Conservation (phyloP, 1,140 invertebrate genomes). For the Thaumatotibia leucotreta region DNA sequence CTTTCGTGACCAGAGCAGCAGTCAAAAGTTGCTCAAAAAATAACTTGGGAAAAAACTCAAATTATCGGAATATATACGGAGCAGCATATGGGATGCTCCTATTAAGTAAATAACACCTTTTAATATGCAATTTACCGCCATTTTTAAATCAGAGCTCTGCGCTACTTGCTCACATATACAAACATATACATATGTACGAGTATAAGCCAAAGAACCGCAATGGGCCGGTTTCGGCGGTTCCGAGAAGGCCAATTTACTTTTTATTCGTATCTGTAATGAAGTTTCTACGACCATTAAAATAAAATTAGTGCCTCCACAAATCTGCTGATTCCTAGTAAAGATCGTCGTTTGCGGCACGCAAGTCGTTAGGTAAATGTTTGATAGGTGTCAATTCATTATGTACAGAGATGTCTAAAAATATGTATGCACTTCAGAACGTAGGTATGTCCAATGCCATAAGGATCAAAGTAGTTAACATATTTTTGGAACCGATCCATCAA, state of each 20-base stretch:
- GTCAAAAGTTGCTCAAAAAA: no score
- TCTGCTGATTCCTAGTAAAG: conserved; percentile 1
- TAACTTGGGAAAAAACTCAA: no score
- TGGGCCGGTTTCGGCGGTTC: conserved; percentile 30
- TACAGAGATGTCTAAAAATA: no score
- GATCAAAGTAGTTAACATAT: no score
- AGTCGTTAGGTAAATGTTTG: neutral
- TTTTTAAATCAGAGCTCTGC: neutral
- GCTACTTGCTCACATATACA: neutral
- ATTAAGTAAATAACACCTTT: neutral
- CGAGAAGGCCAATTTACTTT: conserved; percentile 36
- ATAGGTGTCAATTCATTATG: neutral
- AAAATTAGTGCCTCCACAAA: conserved; percentile 25
- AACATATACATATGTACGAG: conserved; percentile 13
- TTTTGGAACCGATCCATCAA: no score
- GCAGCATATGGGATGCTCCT: neutral
- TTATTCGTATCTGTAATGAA: conserved; percentile 27
- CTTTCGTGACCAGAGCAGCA: no score
- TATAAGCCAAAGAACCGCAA: conserved; percentile 11
- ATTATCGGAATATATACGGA: no score
- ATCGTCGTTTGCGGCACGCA: neutral
- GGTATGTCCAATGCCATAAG: no score
- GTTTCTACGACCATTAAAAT: conserved; percentile 34
- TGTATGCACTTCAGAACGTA: no score
- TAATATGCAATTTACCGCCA: neutral